These are phyloP conservation scores for Brachionus rubens DNA, from an alignment of 1,140 invertebrate genomes.

Conservation along the genomic window DNA sequence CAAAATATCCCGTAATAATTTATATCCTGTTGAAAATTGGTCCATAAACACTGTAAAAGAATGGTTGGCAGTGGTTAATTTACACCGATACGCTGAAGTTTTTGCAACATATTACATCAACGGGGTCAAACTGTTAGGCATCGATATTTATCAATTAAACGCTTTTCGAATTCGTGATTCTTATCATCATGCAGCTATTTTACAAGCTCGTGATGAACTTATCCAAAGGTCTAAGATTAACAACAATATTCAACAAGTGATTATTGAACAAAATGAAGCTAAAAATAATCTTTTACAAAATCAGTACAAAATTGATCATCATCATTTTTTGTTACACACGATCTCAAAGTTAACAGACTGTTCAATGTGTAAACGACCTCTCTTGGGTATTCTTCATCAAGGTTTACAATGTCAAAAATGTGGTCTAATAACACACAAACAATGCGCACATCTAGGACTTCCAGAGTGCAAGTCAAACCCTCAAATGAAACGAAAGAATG, in stretches of 20 bases:
- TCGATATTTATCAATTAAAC: slow-evolving; percentile 12
- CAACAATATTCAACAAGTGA: slow-evolving; percentile 16
- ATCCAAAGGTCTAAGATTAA: slow-evolving; percentile 12
- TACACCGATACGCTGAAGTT: slow-evolving; percentile 34
- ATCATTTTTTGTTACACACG: slow-evolving; percentile 20
- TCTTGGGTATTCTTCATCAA: slow-evolving; percentile 42
- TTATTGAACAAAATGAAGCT: slow-evolving; percentile 19
- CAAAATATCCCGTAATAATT: neutral
- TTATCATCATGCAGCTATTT: slow-evolving; percentile 34
- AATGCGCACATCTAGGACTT: slow-evolving; percentile 20
- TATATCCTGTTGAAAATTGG: slow-evolving; percentile 25
- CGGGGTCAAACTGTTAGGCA: neutral
- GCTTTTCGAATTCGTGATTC: slow-evolving; percentile 18
- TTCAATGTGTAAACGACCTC: slow-evolving; percentile 17
- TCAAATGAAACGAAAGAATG: neutral
- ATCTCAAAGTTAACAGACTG: slow-evolving; percentile 7
- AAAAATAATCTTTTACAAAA: slow-evolving; percentile 2
- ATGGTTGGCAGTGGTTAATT: slow-evolving; percentile 43
- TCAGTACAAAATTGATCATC: slow-evolving; percentile 15
- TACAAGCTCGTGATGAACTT: slow-evolving; percentile 38
- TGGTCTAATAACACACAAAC: slow-evolving; percentile 30
- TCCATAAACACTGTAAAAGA: slow-evolving; percentile 10
- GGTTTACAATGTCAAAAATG: slow-evolving; percentile 33
- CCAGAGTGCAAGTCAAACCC: neutral
- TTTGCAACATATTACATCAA: slow-evolving; percentile 9